phyloP scores from a whole-genome alignment of 2,797 vertebrate species.

The Mormyrus proboscirostris region DNA sequence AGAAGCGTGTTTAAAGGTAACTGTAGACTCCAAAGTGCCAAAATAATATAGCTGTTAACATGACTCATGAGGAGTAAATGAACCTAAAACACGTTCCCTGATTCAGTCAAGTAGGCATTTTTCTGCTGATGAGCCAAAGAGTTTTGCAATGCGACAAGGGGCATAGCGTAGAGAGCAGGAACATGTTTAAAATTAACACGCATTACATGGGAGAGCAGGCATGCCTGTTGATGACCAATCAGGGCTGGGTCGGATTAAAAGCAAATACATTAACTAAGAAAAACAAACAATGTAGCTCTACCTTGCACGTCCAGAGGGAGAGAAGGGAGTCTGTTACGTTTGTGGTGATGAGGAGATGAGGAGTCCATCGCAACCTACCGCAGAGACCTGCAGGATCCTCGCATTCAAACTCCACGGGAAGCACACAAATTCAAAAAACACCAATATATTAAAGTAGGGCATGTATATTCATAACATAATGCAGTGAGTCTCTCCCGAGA shows the following conservation, averaged over 20 bases:
- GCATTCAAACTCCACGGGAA: constrained; percentile 10
- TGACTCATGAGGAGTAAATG: constrained; percentile 25
- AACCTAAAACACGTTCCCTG: constrained; percentile 14
- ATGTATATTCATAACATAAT: background rate
- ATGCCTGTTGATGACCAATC: background rate
- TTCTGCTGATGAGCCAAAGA: constrained; percentile 27
- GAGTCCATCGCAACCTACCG: constrained; percentile 10
- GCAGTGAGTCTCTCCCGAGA: background rate
- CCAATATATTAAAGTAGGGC: background rate
- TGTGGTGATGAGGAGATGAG: background rate
- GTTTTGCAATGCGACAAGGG: constrained; percentile 4
- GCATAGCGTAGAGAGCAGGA: background rate
- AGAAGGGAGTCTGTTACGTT: background rate
- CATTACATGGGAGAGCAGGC: constrained; percentile 4
- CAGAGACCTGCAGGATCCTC: constrained; percentile 32
- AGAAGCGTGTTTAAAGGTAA: background rate
- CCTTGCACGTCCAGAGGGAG: background rate
- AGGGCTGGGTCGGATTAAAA: background rate
- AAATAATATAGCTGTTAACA: constrained; percentile 21
- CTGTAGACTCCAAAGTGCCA: background rate
- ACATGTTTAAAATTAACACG: background rate
- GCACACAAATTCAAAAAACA: background rate
- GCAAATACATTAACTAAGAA: background rate
- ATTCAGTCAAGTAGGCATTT: constrained; percentile 24
- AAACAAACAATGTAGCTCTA: background rate